Percentiles rank a stretch among this genome's conserved stretches.
Evolutionary conservation across 2,888 invertebrate species (phyloP).

Genomic region (Monopis laevigella): DNA sequence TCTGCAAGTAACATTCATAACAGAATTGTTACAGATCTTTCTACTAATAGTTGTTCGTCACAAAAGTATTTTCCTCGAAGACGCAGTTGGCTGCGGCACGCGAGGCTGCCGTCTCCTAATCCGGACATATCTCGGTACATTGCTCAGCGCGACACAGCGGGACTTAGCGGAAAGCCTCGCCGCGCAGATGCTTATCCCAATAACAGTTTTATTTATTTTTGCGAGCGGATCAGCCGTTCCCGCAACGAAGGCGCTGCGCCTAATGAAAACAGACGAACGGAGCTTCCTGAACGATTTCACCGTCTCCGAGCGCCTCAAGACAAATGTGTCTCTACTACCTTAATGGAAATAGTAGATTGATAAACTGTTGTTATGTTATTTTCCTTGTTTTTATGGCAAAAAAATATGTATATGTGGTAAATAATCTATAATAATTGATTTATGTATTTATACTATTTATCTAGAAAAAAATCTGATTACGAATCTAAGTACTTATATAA

Average conservation of each 20-base stretch:
- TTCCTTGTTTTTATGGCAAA: no score
- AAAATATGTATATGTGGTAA: no score
- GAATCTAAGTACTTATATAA: no score
- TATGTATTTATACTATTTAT: no score
- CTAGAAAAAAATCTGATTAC: no score
- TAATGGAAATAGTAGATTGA: conserved; percentile 1
- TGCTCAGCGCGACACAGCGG: conserved; percentile 62
- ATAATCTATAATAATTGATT: no score
- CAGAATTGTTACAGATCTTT: no score
- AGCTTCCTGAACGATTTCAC: conserved; percentile 18
- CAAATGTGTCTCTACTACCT: neutral
- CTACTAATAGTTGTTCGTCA: no score
- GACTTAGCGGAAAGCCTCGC: conserved; percentile 61
- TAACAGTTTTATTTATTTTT: conserved; percentile 69
- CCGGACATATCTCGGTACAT: conserved; percentile 63
- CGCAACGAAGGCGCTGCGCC: conserved; percentile 33
- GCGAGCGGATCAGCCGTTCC: conserved; percentile 57
- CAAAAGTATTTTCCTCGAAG: conserved; percentile 1
- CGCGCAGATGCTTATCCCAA: conserved; percentile 65
- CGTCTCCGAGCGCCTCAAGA: neutral
- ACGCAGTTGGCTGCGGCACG: conserved; percentile 21
- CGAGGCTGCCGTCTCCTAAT: conserved; percentile 44
- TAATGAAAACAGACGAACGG: conserved; percentile 58
- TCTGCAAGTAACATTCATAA: no score
- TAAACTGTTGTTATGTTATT: neutral